These are phyloP conservation scores for Mesembrinibis cayennensis DNA, from an alignment of 2,113 vertebrate genomes.

Conservation along the genomic window DNA sequence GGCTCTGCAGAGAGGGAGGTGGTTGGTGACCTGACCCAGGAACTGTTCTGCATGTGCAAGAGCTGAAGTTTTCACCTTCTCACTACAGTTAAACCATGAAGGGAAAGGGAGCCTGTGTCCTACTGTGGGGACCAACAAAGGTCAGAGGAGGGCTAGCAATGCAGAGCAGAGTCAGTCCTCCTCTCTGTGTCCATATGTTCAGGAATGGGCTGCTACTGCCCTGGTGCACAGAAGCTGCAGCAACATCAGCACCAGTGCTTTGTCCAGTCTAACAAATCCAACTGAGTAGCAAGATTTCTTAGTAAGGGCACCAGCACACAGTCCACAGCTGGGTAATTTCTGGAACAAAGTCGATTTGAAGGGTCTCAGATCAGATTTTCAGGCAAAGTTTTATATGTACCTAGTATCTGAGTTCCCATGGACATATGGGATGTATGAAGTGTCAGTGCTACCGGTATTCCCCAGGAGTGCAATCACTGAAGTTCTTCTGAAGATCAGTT, in stretches of 20 bases:
- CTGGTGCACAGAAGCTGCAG: not conserved
- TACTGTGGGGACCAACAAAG: not conserved
- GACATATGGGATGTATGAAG: not conserved
- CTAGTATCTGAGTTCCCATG: not conserved
- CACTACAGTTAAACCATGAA: not conserved
- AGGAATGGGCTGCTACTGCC: not conserved
- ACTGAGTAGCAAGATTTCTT: not conserved
- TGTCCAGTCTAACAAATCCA: not conserved
- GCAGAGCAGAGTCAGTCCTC: not conserved
- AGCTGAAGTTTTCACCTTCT: not conserved
- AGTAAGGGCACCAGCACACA: not conserved
- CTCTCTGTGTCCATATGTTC: not conserved
- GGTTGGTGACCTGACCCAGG: not conserved
- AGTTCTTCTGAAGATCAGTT: rapidly evolving
- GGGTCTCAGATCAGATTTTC: not conserved
- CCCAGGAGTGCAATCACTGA: not conserved
- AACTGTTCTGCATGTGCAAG: not conserved
- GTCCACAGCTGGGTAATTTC: not conserved
- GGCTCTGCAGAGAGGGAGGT: not conserved
- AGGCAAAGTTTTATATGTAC: not conserved
- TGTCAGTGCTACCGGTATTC: not conserved
- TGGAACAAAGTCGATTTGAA: not conserved
- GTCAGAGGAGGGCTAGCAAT: not conserved
- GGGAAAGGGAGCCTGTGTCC: not conserved
- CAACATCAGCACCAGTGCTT: not conserved